Evolutionary conservation across 2,888 invertebrate species (phyloP), one percentile per base, ranked within the genome.

Genomic region (Trichogramma dendrolimi): DNA sequence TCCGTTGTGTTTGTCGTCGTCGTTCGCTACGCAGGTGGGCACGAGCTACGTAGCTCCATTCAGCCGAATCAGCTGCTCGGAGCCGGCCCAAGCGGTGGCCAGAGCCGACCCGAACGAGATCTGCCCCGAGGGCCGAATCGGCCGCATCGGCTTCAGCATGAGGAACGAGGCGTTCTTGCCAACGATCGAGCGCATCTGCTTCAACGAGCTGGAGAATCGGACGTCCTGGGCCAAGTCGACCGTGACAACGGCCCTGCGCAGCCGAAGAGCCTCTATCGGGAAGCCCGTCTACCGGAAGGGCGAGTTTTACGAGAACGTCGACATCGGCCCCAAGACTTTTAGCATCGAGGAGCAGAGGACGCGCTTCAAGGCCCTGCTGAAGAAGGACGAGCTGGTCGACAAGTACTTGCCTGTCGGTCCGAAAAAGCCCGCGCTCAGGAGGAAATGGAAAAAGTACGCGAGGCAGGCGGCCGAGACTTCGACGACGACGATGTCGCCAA

Each of bases 181-280:
- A 0, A 55, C 55, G 6, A 59, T 66, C 14, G 61, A 63, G 3
- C 47, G 59, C 38, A 52, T 85, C 1, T 87, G 87, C 72, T 85
- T 84, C 68, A 82, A 86, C 72, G 77, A 80, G 46, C 72, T 68
- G 4, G 75, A 80, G 1, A 75, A 83, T 59, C 82, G 81, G 67
- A 81, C 85, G 1, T 69, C 85, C 6, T 86, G 85, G 67, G 82
- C 83, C 0, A 80, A 81, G 73, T 81, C 81, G 61, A 79, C 81
- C 50, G 79, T 85, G 65, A 80, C 79, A 10, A 72, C 80, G 0
- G 75, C 75, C 0, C 82, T 85, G 62, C 78, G 79, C 7, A 78
- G 81, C 55, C 83, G 85, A 71, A 75, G 72, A 3, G 77, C 79
- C 1, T 82, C 84, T 4, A 79, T 75, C 43, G 76, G 85, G 43